These are phyloP conservation scores for Ophioninae sp. DNA, from an alignment of 2,888 invertebrate genomes.

Conservation along the genomic window DNA sequence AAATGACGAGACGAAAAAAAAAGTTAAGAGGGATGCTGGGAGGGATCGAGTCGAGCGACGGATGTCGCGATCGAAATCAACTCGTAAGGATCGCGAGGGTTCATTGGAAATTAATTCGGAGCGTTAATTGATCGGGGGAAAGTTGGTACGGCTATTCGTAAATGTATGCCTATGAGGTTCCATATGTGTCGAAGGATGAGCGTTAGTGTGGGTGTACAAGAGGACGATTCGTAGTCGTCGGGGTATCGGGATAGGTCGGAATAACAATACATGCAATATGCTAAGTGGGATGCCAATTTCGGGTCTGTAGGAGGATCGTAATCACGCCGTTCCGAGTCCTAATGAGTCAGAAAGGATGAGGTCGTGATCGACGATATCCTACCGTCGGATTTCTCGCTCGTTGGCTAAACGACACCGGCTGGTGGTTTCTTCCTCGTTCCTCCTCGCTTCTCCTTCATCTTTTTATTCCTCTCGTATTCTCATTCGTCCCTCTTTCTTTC, in stretches of 20 bases:
- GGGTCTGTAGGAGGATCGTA: slow-evolving; percentile 59
- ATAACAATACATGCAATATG: slow-evolving; percentile 59
- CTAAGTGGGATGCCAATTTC: slow-evolving; percentile 62
- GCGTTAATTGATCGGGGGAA: slow-evolving; percentile 61
- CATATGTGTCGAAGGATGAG: background rate
- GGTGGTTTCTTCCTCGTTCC: slow-evolving; percentile 10
- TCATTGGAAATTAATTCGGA: slow-evolving; percentile 61
- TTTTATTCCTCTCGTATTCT: background rate
- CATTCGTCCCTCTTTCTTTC: background rate
- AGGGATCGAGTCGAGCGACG: slow-evolving; percentile 59
- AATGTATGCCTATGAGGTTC: background rate
- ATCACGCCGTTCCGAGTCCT: slow-evolving; percentile 47
- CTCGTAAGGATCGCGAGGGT: slow-evolving; percentile 61
- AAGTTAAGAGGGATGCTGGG: slow-evolving; percentile 33
- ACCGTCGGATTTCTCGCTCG: slow-evolving; percentile 35
- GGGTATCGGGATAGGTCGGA: slow-evolving; percentile 36
- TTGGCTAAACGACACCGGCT: slow-evolving; percentile 37
- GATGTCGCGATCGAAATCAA: slow-evolving; percentile 61
- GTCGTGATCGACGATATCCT: slow-evolving; percentile 57
- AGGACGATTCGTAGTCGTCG: slow-evolving; percentile 24
- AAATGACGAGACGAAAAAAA: slow-evolving; percentile 36
- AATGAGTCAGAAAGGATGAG: slow-evolving; percentile 54
- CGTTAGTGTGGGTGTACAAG: background rate
- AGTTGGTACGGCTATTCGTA: slow-evolving; percentile 43
- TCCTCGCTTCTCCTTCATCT: background rate